Conservation (phyloP, 1,140 invertebrate species). For the Kradibia gibbosae region DNA sequence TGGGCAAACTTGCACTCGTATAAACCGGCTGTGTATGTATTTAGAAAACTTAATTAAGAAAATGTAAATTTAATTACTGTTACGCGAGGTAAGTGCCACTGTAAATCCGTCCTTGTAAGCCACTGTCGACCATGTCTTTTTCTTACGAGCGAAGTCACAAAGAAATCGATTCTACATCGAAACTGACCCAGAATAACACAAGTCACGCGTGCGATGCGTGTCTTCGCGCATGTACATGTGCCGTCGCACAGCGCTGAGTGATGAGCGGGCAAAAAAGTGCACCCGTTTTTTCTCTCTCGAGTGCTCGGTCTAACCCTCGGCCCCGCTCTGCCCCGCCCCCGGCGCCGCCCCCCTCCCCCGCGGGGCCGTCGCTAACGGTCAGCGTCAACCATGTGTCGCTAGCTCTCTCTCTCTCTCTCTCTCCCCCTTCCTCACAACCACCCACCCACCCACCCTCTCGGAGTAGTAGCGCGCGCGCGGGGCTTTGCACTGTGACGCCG, state of each 20-base stretch:
- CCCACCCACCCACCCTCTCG: too few relatives aligned
- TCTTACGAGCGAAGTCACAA: background rate
- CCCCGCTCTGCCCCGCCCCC: too few relatives aligned
- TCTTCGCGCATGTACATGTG: background rate
- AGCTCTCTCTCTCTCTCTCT: too few relatives aligned
- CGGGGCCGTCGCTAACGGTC: background rate
- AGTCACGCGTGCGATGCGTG: background rate
- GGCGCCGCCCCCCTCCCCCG: too few relatives aligned
- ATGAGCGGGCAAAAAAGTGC: background rate
- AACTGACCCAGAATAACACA: slow-evolving; percentile 24
- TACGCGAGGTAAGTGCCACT: background rate
- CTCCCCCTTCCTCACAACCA: background rate
- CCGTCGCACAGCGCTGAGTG: too few relatives aligned
- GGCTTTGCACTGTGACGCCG: background rate
- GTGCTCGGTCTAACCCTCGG: background rate
- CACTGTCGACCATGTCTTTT: background rate
- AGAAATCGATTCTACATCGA: slow-evolving; percentile 5
- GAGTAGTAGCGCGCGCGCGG: background rate
- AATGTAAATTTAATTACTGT: slow-evolving; percentile 27
- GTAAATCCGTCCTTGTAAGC: background rate
- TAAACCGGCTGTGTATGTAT: background rate
- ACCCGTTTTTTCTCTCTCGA: background rate
- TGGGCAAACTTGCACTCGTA: background rate
- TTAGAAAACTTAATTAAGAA: slow-evolving; percentile 24
- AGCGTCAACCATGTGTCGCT: too few relatives aligned